Evolutionary conservation across 2,888 invertebrate species (phyloP).

Genomic region (Agapostemon virescens): DNA sequence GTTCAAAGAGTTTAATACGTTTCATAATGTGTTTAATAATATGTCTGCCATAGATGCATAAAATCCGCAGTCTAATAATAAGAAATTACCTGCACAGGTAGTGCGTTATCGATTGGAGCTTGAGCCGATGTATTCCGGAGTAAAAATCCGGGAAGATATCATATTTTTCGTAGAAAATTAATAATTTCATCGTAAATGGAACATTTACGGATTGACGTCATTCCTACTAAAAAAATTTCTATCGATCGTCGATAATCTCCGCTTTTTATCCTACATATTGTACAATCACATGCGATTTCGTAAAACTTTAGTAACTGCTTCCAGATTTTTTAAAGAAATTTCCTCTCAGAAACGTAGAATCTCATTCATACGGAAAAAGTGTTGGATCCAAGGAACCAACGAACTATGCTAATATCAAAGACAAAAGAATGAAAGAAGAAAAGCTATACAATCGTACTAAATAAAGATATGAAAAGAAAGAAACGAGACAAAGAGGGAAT

Average conservation of each 20-base stretch:
- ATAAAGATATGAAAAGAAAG: slow-evolving; percentile 5
- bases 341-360: not conserved
- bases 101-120: too few relatives aligned
- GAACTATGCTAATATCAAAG: not conserved
- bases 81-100: too few relatives aligned
- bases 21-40: too few relatives aligned
- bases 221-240: not conserved
- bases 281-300: not conserved
- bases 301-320: not conserved
- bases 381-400: not conserved
- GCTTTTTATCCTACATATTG: too few relatives aligned
- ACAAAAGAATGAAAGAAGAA: not conserved
- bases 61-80: too few relatives aligned
- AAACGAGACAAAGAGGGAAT: not conserved
- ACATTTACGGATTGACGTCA: not conserved
- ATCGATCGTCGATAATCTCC: not conserved
- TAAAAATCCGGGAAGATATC: not conserved
- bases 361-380: not conserved
- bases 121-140: too few relatives aligned
- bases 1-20: too few relatives aligned
- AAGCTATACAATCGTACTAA: not conserved
- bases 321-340: not conserved
- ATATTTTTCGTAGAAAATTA: not conserved
- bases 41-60: too few relatives aligned
- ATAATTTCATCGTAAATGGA: not conserved